phyloP scores from a whole-genome alignment of 2,888 invertebrate species.

The Ferdinandea cuprea region DNA sequence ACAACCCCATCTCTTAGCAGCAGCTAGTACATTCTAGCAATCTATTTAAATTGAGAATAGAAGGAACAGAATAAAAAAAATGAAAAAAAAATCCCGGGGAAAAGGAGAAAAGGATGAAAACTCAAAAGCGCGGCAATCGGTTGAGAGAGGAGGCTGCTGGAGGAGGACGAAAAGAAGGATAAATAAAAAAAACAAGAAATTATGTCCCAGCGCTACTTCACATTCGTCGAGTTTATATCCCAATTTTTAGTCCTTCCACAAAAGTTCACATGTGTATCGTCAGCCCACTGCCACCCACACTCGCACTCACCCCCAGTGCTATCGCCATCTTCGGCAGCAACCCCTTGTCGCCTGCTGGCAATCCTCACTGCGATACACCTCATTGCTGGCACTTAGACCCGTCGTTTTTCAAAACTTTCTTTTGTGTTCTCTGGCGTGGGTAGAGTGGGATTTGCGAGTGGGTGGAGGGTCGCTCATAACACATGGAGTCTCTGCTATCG shows the following conservation, averaged over 20 bases:
- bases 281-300: slow-evolving; percentile 35
- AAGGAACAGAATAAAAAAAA: slow-evolving; percentile 21
- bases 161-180: slow-evolving; percentile 29
- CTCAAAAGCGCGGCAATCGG: slow-evolving; percentile 62
- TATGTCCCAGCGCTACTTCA: slow-evolving; percentile 74
- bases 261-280: slow-evolving; percentile 69
- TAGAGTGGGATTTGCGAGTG: slow-evolving; percentile 22
- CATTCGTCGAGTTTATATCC: slow-evolving; percentile 74
- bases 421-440: slow-evolving; percentile 57
- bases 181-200: slow-evolving; percentile 63
- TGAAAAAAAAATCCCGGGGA: slow-evolving; percentile 1
- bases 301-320: slow-evolving; percentile 46
- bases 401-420: slow-evolving; percentile 75
- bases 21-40: slow-evolving; percentile 70
- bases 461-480: slow-evolving; percentile 65
- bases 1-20: slow-evolving; percentile 52
- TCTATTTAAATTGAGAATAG: slow-evolving; percentile 74
- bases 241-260: slow-evolving; percentile 73
- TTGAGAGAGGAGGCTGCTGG: background rate
- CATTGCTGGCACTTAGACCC: slow-evolving; percentile 75
- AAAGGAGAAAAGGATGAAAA: slow-evolving; percentile 60
- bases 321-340: slow-evolving; percentile 50
- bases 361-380: slow-evolving; percentile 70
- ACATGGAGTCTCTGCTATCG: slow-evolving; percentile 50
- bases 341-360: slow-evolving; percentile 59